Conservation (phyloP, 2,797 vertebrate genomes). For the Acanthopagrus latus region DNA sequence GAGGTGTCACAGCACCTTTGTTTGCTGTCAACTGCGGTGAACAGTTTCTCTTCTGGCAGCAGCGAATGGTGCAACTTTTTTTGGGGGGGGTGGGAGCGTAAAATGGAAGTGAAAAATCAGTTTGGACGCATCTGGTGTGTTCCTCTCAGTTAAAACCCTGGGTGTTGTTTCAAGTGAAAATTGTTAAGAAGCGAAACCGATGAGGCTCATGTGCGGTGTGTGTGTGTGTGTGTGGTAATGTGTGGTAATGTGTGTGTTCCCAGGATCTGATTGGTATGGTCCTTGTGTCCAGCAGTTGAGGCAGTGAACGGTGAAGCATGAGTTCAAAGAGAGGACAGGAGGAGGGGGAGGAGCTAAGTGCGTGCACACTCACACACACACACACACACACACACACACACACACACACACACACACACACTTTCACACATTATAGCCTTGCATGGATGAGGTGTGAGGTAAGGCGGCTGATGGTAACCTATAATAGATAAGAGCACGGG, state of each 20-base stretch:
- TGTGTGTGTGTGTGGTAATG: conserved; percentile 6
- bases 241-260: conserved; percentile 13
- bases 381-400: conserved; percentile 38
- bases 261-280: conserved; percentile 65
- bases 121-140: conserved; percentile 21
- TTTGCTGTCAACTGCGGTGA: conserved; percentile 28
- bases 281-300: conserved; percentile 64
- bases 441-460: conserved; percentile 39
- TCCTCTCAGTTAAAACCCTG: conserved; percentile 10
- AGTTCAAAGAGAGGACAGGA: conserved; percentile 84
- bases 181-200: conserved; percentile 2
- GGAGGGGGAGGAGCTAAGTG: conserved; percentile 50
- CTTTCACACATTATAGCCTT: conserved; percentile 36
- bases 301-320: conserved; percentile 56
- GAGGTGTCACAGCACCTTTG: conserved; percentile 12
- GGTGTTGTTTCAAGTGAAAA: conserved; percentile 1
- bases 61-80: conserved; percentile 31
- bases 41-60: conserved; percentile 29
- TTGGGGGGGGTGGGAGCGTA: conserved; percentile 31
- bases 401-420: too few species aligned
- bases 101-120: conserved; percentile 40
- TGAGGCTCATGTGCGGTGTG: not conserved
- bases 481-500: conserved; percentile 20
- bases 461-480: conserved; percentile 10
- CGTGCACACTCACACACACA: conserved; percentile 26